These are phyloP conservation scores for Drosophila pallidifrons DNA, from an alignment of 1,140 invertebrate genomes.

Conservation along the genomic window DNA sequence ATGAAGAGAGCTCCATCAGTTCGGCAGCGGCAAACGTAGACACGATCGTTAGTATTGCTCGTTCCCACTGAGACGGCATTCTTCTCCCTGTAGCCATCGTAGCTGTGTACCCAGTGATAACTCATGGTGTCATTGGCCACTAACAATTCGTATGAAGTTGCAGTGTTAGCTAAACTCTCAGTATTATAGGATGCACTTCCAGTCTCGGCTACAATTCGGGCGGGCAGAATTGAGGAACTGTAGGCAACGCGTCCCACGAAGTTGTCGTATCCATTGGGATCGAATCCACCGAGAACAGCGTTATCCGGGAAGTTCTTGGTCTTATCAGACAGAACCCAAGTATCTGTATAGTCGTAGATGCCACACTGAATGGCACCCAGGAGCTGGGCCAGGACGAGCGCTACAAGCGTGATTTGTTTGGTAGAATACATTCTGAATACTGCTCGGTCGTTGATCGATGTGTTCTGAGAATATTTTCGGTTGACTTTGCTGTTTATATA, in stretches of 20 bases:
- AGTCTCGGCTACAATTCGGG: conserved; percentile 50
- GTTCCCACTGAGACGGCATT: conserved; percentile 64
- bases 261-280: conserved; percentile 53
- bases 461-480: neutral
- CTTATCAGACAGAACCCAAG: conserved; percentile 48
- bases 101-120: conserved; percentile 61
- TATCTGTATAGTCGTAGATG: conserved; percentile 42
- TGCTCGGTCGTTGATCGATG: conserved; percentile 10
- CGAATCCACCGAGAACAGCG: conserved; percentile 48
- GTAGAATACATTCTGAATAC: conserved; percentile 36
- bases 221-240: conserved; percentile 42
- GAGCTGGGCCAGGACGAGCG: conserved; percentile 44
- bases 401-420: conserved; percentile 18
- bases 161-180: neutral
- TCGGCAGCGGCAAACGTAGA: conserved; percentile 53
- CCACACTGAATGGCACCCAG: conserved; percentile 44
- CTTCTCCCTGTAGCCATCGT: conserved; percentile 54
- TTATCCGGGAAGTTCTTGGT: conserved; percentile 38
- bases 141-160: conserved; percentile 36
- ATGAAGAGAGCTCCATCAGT: conserved; percentile 40
- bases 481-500: conserved; percentile 4
- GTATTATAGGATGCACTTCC: conserved; percentile 51
- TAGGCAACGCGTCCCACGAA: conserved; percentile 49
- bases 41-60: conserved; percentile 32
- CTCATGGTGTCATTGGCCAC: conserved; percentile 52